Base-by-base conservation (phyloP, 2,113 vertebrate species). In the Platysternon megacephalum region DNA sequence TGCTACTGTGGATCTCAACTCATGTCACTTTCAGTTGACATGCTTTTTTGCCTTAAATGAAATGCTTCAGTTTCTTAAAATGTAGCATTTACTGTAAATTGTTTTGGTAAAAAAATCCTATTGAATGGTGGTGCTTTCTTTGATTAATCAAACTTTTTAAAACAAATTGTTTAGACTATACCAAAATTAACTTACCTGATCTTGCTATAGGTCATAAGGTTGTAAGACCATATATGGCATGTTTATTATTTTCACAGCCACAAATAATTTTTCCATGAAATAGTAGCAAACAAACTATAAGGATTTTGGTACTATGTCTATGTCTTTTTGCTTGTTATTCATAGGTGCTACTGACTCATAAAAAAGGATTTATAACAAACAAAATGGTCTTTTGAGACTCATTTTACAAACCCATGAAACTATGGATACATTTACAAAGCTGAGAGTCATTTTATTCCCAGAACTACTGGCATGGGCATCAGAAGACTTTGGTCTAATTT, bases 1-100 rank as follows among this genome's bases (percentile, higher is more conserved):
- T 88, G 29, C 51, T 86, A 39, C 82, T 95, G 82, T 24, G 11
- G 82, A 53, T 82, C 17, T 86, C 48, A 91, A n/a, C 8, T 91
- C 2, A 8, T n/a, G 26, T 55, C 49, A 26, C 76, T 89, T 92
- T 82, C 81, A 86, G 28, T n/a, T 28, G 1, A 55, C 32, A 21
- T 0, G 0, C 3, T 81, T 88, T 88, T 90, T 76, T 11, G 32
- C n/a, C 17, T 9, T 11, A 72, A 39, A 79, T 85, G 13, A 52
- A 8, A 46, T 49, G 9, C 29, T 90, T 84, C 16, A 1, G 4
- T 84, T 86, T 85, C 44, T 81, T 88, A 9, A 84, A 91, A 85
- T 61, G 14, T 49, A 8, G 12, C 35, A 42, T n/a, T 56, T 11
- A 28, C 68, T 86, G 82, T 9, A 68, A 8, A 12, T 28, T 1